Percentiles rank a stretch among this genome's conserved stretches.
phyloP scores from a whole-genome alignment of 64 coral and sea anemone species.

The Anthopleura sola region DNA sequence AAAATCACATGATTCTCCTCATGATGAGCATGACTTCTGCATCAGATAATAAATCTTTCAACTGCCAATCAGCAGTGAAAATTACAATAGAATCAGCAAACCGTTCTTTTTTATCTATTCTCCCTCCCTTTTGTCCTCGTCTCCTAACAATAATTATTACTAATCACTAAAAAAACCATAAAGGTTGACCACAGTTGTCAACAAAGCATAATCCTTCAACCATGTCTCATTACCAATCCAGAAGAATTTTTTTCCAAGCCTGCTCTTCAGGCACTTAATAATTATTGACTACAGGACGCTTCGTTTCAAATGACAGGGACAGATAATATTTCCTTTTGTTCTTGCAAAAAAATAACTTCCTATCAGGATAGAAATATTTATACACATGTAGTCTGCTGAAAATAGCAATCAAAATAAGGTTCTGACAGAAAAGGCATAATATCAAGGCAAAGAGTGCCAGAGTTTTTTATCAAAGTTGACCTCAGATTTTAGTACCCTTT shows the following conservation, averaged over 20 bases:
- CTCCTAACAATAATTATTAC: not conserved
- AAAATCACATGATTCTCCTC: not conserved
- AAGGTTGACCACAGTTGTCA: not conserved
- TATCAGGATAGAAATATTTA: not conserved
- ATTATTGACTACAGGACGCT: not conserved
- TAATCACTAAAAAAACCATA: not conserved
- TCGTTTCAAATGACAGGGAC: not conserved
- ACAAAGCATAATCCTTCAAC: not conserved
- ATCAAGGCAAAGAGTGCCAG: no score
- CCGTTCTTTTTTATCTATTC: not conserved
- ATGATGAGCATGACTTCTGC: not conserved
- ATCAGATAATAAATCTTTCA: not conserved
- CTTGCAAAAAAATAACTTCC: not conserved
- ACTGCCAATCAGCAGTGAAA: not conserved
- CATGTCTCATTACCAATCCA: not conserved
- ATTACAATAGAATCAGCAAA: not conserved
- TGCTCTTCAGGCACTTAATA: not conserved
- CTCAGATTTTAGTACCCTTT: no score
- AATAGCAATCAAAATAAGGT: conserved; percentile 1
- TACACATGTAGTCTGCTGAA: not conserved
- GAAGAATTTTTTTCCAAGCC: not conserved
- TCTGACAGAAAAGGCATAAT: not conserved
- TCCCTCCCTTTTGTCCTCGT: not conserved
- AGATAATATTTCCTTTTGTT: not conserved
- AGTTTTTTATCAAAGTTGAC: no score